phyloP scores from a whole-genome alignment of 2,888 invertebrate species.

The Taphrorychus bicolor region DNA sequence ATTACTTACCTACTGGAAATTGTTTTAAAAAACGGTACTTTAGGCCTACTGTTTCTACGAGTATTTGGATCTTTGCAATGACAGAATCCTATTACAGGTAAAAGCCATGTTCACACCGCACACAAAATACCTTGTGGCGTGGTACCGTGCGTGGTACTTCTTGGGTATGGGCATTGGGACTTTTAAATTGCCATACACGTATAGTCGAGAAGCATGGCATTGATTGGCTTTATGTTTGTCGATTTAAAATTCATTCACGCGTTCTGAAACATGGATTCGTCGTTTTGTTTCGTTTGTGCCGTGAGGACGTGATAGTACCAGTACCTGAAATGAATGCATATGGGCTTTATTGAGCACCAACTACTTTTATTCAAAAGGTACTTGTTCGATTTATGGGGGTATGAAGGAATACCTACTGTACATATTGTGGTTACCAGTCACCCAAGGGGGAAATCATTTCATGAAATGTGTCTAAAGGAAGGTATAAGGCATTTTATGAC shows the following conservation, averaged over 20 bases:
- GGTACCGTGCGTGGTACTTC: constrained; percentile 47
- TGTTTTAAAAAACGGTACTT: constrained; percentile 21
- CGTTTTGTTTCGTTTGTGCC: background rate
- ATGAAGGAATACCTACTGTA: no score
- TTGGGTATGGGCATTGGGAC: constrained; percentile 47
- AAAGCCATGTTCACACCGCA: constrained; percentile 54
- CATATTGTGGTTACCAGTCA: no score
- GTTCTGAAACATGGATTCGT: background rate
- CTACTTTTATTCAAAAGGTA: background rate
- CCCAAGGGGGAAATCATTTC: no score
- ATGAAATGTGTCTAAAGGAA: no score
- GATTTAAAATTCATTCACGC: background rate
- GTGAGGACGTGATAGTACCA: background rate
- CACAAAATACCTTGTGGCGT: constrained; percentile 4
- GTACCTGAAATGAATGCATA: background rate
- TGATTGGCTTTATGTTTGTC: background rate
- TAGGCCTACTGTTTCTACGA: constrained; percentile 13
- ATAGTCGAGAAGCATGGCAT: constrained; percentile 39
- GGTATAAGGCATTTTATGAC: no score
- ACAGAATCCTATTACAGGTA: constrained; percentile 51
- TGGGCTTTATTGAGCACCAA: background rate
- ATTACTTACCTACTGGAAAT: background rate
- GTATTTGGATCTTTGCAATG: background rate
- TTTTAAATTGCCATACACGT: constrained; percentile 57
- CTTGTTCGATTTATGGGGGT: no score